These are phyloP conservation scores for Lepidurus arcticus DNA, from an alignment of 1,140 invertebrate genomes.

Conservation along the genomic window DNA sequence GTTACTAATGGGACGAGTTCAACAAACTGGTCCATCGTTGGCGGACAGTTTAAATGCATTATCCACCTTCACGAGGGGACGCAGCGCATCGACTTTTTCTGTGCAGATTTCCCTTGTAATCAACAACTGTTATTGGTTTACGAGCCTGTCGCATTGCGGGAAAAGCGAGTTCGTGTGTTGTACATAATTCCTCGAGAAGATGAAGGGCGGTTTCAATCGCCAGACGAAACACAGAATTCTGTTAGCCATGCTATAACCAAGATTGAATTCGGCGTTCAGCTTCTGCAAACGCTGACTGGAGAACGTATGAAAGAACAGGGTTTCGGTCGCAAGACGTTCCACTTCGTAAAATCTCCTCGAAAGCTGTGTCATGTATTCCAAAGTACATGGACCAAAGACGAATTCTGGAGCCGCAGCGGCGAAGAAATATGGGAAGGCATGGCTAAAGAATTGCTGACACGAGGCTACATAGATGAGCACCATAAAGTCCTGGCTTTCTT, in stretches of 20 bases:
- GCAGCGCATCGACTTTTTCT: neutral
- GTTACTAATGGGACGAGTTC: neutral
- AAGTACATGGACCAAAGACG: constrained; percentile 61
- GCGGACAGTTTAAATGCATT: neutral
- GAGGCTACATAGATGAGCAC: constrained; percentile 55
- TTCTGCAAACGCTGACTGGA: constrained; percentile 79
- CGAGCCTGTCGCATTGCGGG: neutral
- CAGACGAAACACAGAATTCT: constrained; percentile 58
- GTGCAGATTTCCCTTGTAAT: neutral
- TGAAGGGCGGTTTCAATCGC: constrained; percentile 73
- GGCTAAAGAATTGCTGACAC: constrained; percentile 66
- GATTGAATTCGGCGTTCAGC: constrained; percentile 67
- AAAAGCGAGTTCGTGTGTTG: constrained; percentile 41
- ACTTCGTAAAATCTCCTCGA: constrained; percentile 51
- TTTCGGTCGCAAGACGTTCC: constrained; percentile 72
- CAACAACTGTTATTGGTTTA: neutral
- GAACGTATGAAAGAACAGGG: constrained; percentile 80
- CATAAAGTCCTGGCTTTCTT: constrained; percentile 85
- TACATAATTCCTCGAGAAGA: constrained; percentile 69
- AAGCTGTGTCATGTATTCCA: constrained; percentile 57
- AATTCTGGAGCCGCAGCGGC: constrained; percentile 66
- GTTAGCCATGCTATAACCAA: constrained; percentile 66
- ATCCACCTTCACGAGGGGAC: neutral
- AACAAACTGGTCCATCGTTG: neutral
- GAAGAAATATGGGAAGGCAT: constrained; percentile 78